Conservation (phyloP, 2,113 vertebrate species). For the Lagenorhynchus albirostris region DNA sequence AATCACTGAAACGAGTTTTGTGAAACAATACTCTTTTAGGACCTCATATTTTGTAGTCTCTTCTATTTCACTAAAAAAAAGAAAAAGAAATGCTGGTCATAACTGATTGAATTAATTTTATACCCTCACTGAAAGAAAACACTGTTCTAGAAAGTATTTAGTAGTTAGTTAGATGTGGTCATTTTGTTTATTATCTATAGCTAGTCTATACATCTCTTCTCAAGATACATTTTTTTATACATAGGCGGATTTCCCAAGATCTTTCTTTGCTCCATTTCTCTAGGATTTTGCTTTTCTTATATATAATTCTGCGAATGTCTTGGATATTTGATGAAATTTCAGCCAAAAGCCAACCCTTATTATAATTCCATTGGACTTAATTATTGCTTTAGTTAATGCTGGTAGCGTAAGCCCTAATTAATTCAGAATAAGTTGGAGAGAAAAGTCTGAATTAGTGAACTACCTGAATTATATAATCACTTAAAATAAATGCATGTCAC, state of each 20-base stretch:
- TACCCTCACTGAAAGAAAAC: background rate
- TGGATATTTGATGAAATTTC: constrained; percentile 23
- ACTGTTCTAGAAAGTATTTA: background rate
- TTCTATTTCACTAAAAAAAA: background rate
- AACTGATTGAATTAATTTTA: background rate
- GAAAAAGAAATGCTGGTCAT: background rate
- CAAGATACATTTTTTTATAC: background rate
- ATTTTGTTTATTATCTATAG: background rate
- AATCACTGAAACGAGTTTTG: background rate
- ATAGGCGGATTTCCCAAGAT: background rate
- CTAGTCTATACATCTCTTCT: background rate
- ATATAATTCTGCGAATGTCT: background rate
- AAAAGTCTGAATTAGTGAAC: constrained; percentile 9
- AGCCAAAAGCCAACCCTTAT: background rate
- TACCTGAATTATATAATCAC: constrained; percentile 19
- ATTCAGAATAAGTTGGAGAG: constrained; percentile 28
- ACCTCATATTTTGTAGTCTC: background rate
- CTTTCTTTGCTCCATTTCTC: background rate
- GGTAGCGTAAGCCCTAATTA: background rate
- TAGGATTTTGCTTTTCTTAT: background rate
- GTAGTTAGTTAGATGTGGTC: background rate
- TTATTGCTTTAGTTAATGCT: constrained; percentile 46
- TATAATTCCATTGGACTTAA: constrained; percentile 11
- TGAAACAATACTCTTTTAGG: background rate
- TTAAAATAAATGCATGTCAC: background rate